Evolutionary conservation across 1,140 invertebrate species (phyloP), one percentile per base, ranked within the genome.

Genomic region (Planococcus citri): DNA sequence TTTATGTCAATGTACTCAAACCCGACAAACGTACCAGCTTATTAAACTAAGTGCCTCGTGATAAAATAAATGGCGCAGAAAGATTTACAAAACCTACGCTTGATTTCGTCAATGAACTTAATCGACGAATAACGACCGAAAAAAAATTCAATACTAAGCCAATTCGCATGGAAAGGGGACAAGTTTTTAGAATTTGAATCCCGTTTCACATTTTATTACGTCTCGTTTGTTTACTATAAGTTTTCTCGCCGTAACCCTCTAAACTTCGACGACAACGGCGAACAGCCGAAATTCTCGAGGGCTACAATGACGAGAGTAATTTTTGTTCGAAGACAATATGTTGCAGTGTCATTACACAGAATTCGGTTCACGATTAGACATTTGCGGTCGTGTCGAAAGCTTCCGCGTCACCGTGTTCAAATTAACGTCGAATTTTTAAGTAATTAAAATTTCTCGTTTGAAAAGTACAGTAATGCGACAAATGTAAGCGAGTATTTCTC

Each of bases 41-140:
- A 51, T 51, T 51, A 51, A 14, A 20, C 41, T 51, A 51, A 51
- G 41, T 51, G 41, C 41, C 41, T 51, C 41, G 41, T 20, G 41
- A 51, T 51, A 20, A 51, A 51, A 51, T 20, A 51, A 51, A 51
- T 51, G 41, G 41, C 41, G 41, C 41, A 51, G 41, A 51, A 51
- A 51, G 41, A 51, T 51, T 51, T 51, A 51, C 41, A 51, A 51
- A 51, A 51, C 41, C 41, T 51, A 51, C 41, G 41, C 41, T 51
- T 20, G 41, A 51, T 51, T 51, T 51, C 41, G n/a, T 51, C 41
- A 20, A 51, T 51, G n/a, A 51, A 20, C 41, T 51, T 51, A 51
- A 51, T 51, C 41, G 41, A 17, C 10, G 41, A 33, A 33, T 33
- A 33, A 33, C 29, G 29, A 33, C 2, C 12, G 41, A 20, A 51